These are phyloP conservation scores for Punctoribates punctum DNA, from an alignment of 2,888 invertebrate genomes.

Conservation along the genomic window DNA sequence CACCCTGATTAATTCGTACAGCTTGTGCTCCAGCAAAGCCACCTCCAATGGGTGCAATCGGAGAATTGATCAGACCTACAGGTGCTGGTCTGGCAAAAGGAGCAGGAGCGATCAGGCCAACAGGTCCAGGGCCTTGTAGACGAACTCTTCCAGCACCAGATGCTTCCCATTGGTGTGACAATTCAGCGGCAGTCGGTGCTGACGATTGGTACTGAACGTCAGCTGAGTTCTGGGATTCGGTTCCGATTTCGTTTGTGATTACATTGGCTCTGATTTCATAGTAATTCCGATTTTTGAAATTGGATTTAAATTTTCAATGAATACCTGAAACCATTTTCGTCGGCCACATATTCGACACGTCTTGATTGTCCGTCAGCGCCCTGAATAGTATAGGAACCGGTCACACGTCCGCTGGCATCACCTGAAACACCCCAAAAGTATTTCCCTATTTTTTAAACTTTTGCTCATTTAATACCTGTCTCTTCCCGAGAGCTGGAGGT, in stretches of 20 bases:
- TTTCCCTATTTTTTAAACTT: background rate
- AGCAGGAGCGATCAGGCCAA: background rate
- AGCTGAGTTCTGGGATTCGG: conserved; percentile 42
- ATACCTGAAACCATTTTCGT: conserved; percentile 42
- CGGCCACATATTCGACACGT: conserved; percentile 42
- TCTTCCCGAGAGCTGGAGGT: conserved; percentile 29
- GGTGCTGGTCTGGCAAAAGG: background rate
- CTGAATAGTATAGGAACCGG: conserved; percentile 39
- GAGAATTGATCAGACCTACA: background rate
- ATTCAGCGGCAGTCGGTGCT: conserved; percentile 38
- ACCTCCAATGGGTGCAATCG: background rate
- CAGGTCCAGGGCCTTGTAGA: background rate
- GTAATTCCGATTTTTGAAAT: background rate
- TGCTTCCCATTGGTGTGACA: conserved; percentile 24
- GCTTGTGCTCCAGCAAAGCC: background rate
- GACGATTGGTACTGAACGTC: conserved; percentile 30
- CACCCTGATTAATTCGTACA: background rate
- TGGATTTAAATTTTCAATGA: conserved; percentile 2
- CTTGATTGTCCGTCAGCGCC: conserved; percentile 42
- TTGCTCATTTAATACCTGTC: conserved; percentile 26
- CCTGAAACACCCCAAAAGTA: background rate
- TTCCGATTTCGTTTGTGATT: conserved; percentile 44
- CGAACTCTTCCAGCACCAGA: conserved; percentile 23
- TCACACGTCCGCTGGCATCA: conserved; percentile 38
- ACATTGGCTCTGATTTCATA: conserved; percentile 34